Conservation (phyloP, 1,140 invertebrate species). For the Gryon sp. region DNA sequence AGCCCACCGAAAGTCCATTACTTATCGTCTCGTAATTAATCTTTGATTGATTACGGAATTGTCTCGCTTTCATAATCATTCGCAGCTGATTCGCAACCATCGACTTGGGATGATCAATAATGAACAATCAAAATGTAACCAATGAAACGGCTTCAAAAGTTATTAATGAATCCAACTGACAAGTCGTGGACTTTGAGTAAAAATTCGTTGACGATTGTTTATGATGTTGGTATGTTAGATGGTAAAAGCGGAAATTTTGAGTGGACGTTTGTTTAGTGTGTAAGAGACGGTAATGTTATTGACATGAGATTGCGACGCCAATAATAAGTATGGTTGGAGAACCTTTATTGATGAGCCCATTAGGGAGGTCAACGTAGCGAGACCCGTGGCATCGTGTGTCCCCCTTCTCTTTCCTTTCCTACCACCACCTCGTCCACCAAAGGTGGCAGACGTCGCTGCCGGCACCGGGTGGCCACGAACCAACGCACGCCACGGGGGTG, state of each 20-base stretch:
- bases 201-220: too few relatives aligned
- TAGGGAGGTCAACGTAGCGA: conserved; percentile 57
- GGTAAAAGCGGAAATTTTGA: too few relatives aligned
- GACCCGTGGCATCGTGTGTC: conserved; percentile 69
- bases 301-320: background rate
- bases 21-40: conserved; percentile 59
- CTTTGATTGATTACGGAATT: conserved; percentile 60
- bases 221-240: too few relatives aligned
- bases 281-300: conserved; percentile 5
- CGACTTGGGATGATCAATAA: conserved; percentile 48
- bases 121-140: too few relatives aligned
- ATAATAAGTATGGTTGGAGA: conserved; percentile 25
- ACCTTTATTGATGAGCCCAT: conserved; percentile 38
- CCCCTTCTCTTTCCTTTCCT: too few relatives aligned
- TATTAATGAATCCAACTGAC: too few relatives aligned
- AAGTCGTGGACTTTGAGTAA: too few relatives aligned
- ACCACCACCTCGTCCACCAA: too few relatives aligned
- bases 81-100: conserved; percentile 17
- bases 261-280: background rate
- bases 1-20: conserved; percentile 42
- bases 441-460: conserved; percentile 65
- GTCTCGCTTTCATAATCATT: conserved; percentile 37
- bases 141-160: too few relatives aligned
- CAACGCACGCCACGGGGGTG: conserved; percentile 74
- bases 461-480: conserved; percentile 74